Evolutionary conservation across 2,888 invertebrate species (phyloP), one percentile per base, ranked within the genome.

Genomic region (Drosophila trichaetosa): DNA sequence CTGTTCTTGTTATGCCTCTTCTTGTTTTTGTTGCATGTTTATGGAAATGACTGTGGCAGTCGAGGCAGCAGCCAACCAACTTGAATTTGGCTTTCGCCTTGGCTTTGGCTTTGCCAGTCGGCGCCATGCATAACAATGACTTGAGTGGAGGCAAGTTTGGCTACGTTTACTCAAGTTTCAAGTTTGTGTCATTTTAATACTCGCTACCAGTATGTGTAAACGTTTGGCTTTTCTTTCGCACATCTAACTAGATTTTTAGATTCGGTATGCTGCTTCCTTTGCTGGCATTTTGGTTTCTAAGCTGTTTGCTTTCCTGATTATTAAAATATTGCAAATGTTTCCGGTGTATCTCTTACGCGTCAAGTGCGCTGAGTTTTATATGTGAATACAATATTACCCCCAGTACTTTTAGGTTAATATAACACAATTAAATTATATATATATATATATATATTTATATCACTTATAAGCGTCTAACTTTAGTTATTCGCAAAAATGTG

Each of bases 61-160:
- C 42, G 60, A 21, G 38, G 27, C 52, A 40, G 46, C 51, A 74
- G 63, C 56, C 53, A 59, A 69, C 79, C 66, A 62, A 64, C 67
- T 76, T 73, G 74, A 53, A 75, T 75, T 67, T 69, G 73, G 56
- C 74, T 75, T 66, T 69, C 69, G 69, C 75, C 78, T 65, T 74
- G 75, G 46, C 74, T 75, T 64, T 69, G 70, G 79, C 73, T 79
- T 46, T 65, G 69, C 59, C 80, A 89, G 82, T 79, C 81, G 71
- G 81, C 82, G 86, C 79, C 87, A 90, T 90, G 87, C 87, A 87
- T 87, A 90, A 87, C 89, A 87, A 87, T 87, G 90, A 87, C 89
- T 89, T 86, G 66, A 62, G 58, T 57, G 51, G 27, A 49, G 57
- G 51, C 64, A 66, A 62, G 59, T 61, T 69, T 56, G 48, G 53